phyloP scores from a whole-genome alignment of 2,797 vertebrate genomes.

The Enteromius argenteus region DNA sequence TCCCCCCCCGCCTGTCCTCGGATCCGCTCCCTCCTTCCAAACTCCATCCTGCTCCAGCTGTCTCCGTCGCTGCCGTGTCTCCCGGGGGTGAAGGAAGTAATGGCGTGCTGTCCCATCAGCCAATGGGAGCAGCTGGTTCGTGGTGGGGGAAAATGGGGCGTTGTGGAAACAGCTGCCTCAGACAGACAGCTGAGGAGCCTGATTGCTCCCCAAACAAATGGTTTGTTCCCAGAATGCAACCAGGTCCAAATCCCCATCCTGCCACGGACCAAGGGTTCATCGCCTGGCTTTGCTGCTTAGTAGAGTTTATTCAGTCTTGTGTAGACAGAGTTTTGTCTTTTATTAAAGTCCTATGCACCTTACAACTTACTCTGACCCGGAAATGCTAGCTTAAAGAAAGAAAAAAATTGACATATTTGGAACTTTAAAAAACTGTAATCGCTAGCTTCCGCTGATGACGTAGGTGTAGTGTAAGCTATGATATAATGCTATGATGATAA shows the following conservation, averaged over 20 bases:
- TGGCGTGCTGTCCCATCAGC: constrained; percentile 18
- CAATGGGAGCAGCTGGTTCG: constrained; percentile 36
- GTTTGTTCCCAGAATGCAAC: constrained; percentile 52
- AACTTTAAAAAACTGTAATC: no score
- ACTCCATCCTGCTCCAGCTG: constrained; percentile 41
- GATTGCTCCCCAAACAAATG: constrained; percentile 50
- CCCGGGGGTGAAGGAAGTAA: constrained; percentile 32
- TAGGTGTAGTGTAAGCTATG: no score
- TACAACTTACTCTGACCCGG: neutral
- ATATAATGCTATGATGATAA: no score
- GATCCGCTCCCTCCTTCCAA: constrained; percentile 25
- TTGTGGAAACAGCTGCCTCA: constrained; percentile 59
- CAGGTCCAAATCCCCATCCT: constrained; percentile 48
- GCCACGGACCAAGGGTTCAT: constrained; percentile 16
- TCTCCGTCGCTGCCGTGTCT: constrained; percentile 41
- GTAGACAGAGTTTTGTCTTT: constrained; percentile 15
- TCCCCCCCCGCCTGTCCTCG: constrained; percentile 13
- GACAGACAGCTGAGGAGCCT: constrained; percentile 50
- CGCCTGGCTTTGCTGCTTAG: neutral
- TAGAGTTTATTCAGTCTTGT: constrained; percentile 13
- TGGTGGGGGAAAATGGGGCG: constrained; percentile 10
- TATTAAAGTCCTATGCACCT: neutral
- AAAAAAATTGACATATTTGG: no score
- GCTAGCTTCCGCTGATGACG: no score
- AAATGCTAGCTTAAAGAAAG: neutral